Evolutionary conservation across 2,888 invertebrate species (phyloP).

Genomic region (Agriopis aurantiaria): DNA sequence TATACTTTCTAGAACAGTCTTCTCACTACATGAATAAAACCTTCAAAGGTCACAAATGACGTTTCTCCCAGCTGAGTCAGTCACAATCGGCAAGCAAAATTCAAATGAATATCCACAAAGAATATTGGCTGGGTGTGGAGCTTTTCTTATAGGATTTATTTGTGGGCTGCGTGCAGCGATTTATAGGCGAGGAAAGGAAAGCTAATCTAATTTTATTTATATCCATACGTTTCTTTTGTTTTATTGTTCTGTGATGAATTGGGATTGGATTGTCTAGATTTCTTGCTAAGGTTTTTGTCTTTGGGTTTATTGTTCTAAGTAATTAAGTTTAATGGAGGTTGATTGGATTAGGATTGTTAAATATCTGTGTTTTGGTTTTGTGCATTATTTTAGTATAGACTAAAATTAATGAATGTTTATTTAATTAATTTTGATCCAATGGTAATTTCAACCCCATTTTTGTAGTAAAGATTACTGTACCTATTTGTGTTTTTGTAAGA

Average conservation of each 20-base stretch:
- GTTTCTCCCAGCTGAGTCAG: conserved; percentile 31
- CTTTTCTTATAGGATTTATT: conserved; percentile 65
- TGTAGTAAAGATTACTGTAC: too few species aligned
- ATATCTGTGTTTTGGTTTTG: background rate
- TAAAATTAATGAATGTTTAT: background rate
- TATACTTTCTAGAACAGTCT: background rate
- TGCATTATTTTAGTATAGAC: background rate
- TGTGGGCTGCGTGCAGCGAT: conserved; percentile 53
- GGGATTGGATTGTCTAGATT: conserved; percentile 27
- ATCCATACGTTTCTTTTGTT: conserved; percentile 35
- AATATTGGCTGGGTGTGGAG: conserved; percentile 33
- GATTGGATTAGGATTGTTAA: conserved; percentile 12
- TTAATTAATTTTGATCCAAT: too few species aligned
- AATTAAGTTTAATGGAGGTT: conserved; percentile 23
- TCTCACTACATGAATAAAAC: conserved; percentile 19
- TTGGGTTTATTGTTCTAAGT: conserved; percentile 18
- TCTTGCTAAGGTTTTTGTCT: conserved; percentile 29
- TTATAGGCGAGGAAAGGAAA: conserved; percentile 49
- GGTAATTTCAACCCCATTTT: too few species aligned
- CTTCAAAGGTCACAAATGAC: conserved; percentile 35
- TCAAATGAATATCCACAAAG: conserved; percentile 35
- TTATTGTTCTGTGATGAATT: conserved; percentile 39
- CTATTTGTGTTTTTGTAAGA: too few species aligned
- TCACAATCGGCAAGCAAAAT: conserved; percentile 30
- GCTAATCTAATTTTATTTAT: conserved; percentile 44